Conservation (phyloP, 2,888 invertebrate genomes). For the Pristionchus mayeri region DNA sequence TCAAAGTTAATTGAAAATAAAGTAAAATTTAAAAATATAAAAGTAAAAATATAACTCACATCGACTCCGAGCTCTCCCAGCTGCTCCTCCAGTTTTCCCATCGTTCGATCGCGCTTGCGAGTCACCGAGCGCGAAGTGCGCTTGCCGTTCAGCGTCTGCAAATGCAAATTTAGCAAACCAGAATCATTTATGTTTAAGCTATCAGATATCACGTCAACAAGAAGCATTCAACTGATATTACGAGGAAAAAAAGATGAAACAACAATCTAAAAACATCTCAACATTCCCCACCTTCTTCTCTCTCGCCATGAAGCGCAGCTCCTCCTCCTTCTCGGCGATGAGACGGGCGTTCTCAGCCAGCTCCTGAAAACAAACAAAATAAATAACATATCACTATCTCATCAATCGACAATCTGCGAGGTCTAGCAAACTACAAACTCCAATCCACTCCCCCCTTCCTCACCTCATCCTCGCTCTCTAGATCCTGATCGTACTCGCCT, state of each 20-base stretch:
- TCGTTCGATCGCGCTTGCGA: slow-evolving; percentile 82
- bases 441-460: slow-evolving; percentile 80
- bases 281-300: slow-evolving; percentile 82
- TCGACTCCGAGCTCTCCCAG: slow-evolving; percentile 90
- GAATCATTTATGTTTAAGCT: neutral
- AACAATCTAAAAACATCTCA: neutral
- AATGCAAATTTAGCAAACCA: neutral
- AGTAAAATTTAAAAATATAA: neutral
- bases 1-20: neutral
- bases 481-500: slow-evolving; percentile 90
- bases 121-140: slow-evolving; percentile 62
- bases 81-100: slow-evolving; percentile 84
- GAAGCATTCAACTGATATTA: no score
- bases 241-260: no score
- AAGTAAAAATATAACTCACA: slow-evolving; percentile 53
- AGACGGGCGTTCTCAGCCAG: slow-evolving; percentile 56
- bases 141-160: slow-evolving; percentile 59
- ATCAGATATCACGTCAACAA: no score
- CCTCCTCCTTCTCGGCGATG: slow-evolving; percentile 61
- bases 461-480: slow-evolving; percentile 87
- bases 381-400: slow-evolving; percentile 80
- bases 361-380: slow-evolving; percentile 21
- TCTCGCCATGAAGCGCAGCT: slow-evolving; percentile 83
- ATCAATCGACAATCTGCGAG: neutral
- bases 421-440: neutral